Evolutionary conservation across 2,113 vertebrate genomes (phyloP), one percentile per base, ranked within the genome.

Genomic region (crab-eating macaque (Macaca fascicularis)): DNA sequence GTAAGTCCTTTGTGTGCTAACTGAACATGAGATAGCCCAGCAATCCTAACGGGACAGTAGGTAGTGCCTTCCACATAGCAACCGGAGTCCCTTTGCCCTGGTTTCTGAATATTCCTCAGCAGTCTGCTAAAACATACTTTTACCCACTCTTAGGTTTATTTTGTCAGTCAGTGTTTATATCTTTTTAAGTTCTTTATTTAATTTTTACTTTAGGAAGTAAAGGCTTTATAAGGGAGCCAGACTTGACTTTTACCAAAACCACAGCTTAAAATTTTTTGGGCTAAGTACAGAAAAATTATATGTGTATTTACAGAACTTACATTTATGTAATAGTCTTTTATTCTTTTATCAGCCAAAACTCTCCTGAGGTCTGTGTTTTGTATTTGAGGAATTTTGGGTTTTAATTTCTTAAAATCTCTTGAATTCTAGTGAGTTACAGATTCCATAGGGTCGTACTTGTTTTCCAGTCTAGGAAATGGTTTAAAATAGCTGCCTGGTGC

Each of bases 401-500:
- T 95, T 67, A 20, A 1, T 0, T 90, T 76, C 35, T 95, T 79
- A 80, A 50, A 43, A 79, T 94, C 6, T 30, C 25, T 92, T 95
- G 32, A 89, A 2, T 91, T 83, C 13, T 94, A 2, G 6, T 61
- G 67, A 81, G 27, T 88, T 84, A 70, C 78, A n/a, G 43, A 78
- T 87, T 75, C 50, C 43, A 30, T 72, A 17, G 48, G 67, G 2
- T 67, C 89, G 32, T 80, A 0, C 89, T 59, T 91, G 38, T 76
- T 74, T 94, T 86, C 23, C 8, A 32, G 40, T 38, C 45, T 25
- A 57, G 90, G 72, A 87, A 78, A 13, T 75, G 87, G 38, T 87
- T 97, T 96, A 57, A 93, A 95, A 94, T 92, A 94, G 50, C 50
- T 81, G 72, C 70, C 13, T 93, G 20, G 23, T 97, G 93, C 64